Base-by-base conservation (phyloP, 2,113 vertebrate species). In the Muscicapa adusta region DNA sequence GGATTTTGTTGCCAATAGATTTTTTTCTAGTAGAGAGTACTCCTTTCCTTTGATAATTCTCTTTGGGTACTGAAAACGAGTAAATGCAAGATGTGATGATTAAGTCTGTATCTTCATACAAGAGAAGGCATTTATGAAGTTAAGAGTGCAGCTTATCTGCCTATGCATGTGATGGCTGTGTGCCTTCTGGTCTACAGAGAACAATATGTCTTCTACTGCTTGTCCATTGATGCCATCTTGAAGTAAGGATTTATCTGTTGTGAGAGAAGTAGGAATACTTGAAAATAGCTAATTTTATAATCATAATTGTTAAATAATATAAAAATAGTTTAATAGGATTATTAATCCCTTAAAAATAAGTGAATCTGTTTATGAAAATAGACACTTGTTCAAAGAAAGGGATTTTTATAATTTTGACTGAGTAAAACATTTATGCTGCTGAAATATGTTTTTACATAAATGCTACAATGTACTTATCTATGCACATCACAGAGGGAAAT, bases 371-470 rank as follows among this genome's bases (percentile, higher is more conserved):
- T 62, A 84, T 83, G 93, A 96, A 96, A 96, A 79, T 40, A 93
- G 78, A 65, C 48, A 71, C 8, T 85, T 50, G 58, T 91, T 95
- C 47, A 88, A 60, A 83, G 76, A 29, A 94, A 91, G 50, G 5
- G 24, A 88, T 63, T 96, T 67, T 83, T 76, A 18, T 50, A 86
- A 82, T 93, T 97, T 95, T 93, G 53, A 79, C 12, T 68, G 28
- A 78, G 8, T 89, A 83, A 93, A 94, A 82, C 47, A 47, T 2
- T 54, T 78, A 85, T 67, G 12, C 43, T 91, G 81, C 57, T 93
- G 79, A 89, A 94, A 54, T 63, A 54, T 81, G 93, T 96, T 75
- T 34, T 84, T 91, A 92, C 89, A 50, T 91, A 91, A 92, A 94
- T 51, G 36, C 9, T 42, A 50, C 18, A 6, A 40, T 65, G n/a